Evolutionary conservation across 2,797 vertebrate species (phyloP), one percentile per base, ranked within the genome.

Genomic region (Phrynocephalus forsythii): DNA sequence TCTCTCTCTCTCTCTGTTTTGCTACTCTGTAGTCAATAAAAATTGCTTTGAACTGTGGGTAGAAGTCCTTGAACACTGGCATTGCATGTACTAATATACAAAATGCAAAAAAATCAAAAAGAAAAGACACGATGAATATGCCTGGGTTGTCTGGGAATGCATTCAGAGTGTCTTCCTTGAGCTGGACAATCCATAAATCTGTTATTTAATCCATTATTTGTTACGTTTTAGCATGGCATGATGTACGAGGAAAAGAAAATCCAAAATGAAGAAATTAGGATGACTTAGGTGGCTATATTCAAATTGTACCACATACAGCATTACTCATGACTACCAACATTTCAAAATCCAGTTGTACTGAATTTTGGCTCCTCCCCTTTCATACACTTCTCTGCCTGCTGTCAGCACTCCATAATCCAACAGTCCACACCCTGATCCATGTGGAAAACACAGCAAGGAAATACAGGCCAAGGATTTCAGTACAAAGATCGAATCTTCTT

Each of bases 21-120:
- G 77, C 50, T 81, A 52, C 24, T 67, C 86, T 87, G 86, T 88
- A 81, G 87, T 81, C 87, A 95, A 85, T 78, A 91, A 91, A 44
- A 56, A 69, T 90, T 77, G 66, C 44, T 90, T 92, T 86, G 6
- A 28, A 93, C 76, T 81, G 89, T 76, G 78, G 82, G 56, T 85
- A 56, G 52, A 56, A 56, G 52, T 56, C 52, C 52, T 63, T 63
- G 9, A 56, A 56, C 60, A 56, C 1, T 24, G 13, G 20, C 63
- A 56, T 66, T 82, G 79, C 44, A 75, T 80, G 30, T 38, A 69
- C n/a, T 78, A 48, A 22, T 52, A 38, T 79, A 28, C 60, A 68
- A 67, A n/a, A 13, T 50, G 71, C 26, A 85, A 89, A 71, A 91
- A 92, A 91, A 2, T 0, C 3, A 84, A 91, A 85, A 91, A 88